phyloP scores from a whole-genome alignment of 2,113 vertebrate genomes.

The Neopipo cinnamomea region DNA sequence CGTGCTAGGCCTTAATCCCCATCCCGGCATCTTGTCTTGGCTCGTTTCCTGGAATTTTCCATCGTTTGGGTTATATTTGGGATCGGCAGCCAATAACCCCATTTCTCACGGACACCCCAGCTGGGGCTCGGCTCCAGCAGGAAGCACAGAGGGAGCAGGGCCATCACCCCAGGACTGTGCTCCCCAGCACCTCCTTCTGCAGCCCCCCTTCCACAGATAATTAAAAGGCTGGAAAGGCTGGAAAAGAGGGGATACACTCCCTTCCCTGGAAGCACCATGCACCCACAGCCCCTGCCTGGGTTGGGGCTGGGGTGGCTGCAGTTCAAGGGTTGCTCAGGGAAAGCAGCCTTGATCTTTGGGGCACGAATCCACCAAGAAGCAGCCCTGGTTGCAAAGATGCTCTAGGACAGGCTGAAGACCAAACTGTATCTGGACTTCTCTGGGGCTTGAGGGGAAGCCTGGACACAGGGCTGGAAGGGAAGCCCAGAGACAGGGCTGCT shows the following conservation, averaged over 20 bases:
- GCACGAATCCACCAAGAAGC: background rate
- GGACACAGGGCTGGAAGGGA: background rate
- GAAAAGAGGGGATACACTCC: background rate
- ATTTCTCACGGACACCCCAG: constrained; percentile 24
- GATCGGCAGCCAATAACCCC: constrained; percentile 30
- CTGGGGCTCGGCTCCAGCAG: constrained; percentile 13
- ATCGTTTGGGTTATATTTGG: constrained; percentile 50
- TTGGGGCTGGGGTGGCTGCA: background rate
- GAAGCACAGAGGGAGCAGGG: background rate
- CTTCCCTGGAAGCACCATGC: background rate
- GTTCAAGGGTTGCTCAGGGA: background rate
- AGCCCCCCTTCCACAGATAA: fast-evolving
- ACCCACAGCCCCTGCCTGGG: background rate
- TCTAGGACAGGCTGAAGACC: background rate
- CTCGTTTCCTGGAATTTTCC: constrained; percentile 61
- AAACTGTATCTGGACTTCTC: background rate
- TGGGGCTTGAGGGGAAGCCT: background rate
- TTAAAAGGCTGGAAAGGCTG: background rate
- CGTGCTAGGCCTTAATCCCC: background rate
- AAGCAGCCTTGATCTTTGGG: background rate
- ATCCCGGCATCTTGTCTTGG: constrained; percentile 8
- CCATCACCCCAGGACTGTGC: background rate
- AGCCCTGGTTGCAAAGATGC: background rate
- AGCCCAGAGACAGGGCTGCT: background rate
- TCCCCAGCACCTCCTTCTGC: background rate